phyloP scores from a whole-genome alignment of 2,797 vertebrate genomes.

The Allobates femoralis region DNA sequence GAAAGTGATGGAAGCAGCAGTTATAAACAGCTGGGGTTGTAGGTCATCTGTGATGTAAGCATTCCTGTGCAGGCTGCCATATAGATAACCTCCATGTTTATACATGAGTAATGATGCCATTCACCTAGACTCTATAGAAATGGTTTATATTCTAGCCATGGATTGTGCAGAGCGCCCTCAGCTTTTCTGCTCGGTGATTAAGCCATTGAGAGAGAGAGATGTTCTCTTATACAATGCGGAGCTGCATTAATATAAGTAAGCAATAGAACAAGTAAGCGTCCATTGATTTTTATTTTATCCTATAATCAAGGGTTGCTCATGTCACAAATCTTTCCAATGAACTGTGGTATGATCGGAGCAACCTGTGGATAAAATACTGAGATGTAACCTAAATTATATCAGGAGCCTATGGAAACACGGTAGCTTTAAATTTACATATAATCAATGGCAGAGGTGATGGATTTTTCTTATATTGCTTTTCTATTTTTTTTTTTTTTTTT shows the following conservation, averaged over 20 bases:
- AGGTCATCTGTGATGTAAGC: neutral
- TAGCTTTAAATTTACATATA: neutral
- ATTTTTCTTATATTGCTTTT: neutral
- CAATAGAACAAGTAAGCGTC: neutral
- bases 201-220: neutral
- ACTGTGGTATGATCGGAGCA: neutral
- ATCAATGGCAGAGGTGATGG: neutral
- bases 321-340: neutral
- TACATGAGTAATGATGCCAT: neutral
- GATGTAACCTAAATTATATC: neutral
- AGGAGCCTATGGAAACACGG: neutral
- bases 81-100: neutral
- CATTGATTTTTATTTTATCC: neutral
- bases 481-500: neutral
- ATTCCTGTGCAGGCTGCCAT: neutral
- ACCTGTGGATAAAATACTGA: neutral
- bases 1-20: neutral
- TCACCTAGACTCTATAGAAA: neutral
- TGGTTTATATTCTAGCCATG: neutral
- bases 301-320: neutral
- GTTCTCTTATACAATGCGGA: neutral
- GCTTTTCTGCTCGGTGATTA: neutral
- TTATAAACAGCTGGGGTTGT: neutral
- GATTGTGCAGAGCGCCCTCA: neutral
- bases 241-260: neutral